These are phyloP conservation scores for Mythimna lalbum DNA, from an alignment of 2,888 invertebrate genomes.

Conservation along the genomic window DNA sequence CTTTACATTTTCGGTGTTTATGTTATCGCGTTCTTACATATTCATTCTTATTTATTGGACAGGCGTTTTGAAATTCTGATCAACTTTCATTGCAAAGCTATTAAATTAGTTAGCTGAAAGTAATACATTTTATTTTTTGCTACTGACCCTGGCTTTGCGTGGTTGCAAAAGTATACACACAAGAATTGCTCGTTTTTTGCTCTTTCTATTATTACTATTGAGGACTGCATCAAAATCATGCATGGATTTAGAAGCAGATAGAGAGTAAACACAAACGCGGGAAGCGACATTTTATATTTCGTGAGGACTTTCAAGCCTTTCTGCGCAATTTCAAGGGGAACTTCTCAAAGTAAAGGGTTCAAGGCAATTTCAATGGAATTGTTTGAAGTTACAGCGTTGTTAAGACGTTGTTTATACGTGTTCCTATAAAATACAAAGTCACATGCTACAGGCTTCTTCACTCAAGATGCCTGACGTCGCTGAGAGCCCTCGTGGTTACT, in stretches of 20 bases:
- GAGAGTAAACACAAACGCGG: too few relatives aligned
- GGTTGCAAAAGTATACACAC: too few relatives aligned
- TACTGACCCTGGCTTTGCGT: too few relatives aligned
- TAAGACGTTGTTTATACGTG: constrained; percentile 45
- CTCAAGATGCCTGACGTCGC: constrained; percentile 63
- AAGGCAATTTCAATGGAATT: constrained; percentile 32
- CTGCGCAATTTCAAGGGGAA: constrained; percentile 1
- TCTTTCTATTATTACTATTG: too few relatives aligned
- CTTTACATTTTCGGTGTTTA: constrained; percentile 12
- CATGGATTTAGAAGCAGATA: too few relatives aligned
- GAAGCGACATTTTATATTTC: constrained; percentile 4
- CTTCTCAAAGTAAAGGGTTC: constrained; percentile 14
- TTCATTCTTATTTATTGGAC: constrained; percentile 21
- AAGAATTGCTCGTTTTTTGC: too few relatives aligned
- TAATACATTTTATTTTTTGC: too few relatives aligned
- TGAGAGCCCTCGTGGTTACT: constrained; percentile 62
- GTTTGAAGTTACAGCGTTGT: constrained; percentile 23
- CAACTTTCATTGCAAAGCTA: neutral
- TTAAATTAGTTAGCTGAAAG: neutral
- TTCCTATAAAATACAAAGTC: constrained; percentile 64
- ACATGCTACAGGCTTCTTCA: constrained; percentile 69
- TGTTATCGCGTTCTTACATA: constrained; percentile 10
- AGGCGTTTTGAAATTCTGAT: neutral
- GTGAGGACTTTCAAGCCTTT: neutral
- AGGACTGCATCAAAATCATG: too few relatives aligned